phyloP scores from a whole-genome alignment of 2,888 invertebrate species.

The Folsomia candida region DNA sequence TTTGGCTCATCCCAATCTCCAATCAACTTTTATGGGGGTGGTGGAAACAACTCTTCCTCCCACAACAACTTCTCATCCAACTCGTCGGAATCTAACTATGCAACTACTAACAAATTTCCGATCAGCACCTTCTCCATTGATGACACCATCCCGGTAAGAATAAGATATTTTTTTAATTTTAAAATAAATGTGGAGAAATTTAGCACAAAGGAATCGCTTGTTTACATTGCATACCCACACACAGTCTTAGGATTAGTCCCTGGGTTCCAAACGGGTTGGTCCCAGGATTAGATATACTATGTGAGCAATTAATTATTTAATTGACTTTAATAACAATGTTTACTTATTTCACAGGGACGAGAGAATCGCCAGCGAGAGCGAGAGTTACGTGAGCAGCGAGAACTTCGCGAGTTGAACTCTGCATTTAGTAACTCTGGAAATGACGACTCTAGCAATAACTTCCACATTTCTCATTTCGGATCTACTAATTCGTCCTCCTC shows the following conservation, averaged over 20 bases:
- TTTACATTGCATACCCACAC: no score
- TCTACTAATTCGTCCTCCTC: not conserved
- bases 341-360: not conserved
- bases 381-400: constrained; percentile 1
- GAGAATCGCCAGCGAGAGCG: no score
- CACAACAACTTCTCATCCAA: constrained; percentile 26
- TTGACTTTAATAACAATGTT: not conserved
- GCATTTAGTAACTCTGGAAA: not conserved
- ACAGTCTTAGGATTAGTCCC: no score
- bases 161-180: not conserved
- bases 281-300: no score
- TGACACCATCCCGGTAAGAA: constrained; percentile 45
- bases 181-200: not conserved
- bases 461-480: not conserved
- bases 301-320: no score
- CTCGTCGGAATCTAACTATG: constrained; percentile 28
- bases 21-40: constrained; percentile 50
- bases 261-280: no score
- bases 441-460: not conserved
- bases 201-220: no score
- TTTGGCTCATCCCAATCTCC: constrained; percentile 53
- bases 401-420: not conserved
- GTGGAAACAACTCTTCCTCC: constrained; percentile 18
- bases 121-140: constrained; percentile 50
- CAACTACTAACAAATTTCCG: constrained; percentile 41